phyloP scores from a whole-genome alignment of 2,797 vertebrate genomes.

The Cottoperca gobio region DNA sequence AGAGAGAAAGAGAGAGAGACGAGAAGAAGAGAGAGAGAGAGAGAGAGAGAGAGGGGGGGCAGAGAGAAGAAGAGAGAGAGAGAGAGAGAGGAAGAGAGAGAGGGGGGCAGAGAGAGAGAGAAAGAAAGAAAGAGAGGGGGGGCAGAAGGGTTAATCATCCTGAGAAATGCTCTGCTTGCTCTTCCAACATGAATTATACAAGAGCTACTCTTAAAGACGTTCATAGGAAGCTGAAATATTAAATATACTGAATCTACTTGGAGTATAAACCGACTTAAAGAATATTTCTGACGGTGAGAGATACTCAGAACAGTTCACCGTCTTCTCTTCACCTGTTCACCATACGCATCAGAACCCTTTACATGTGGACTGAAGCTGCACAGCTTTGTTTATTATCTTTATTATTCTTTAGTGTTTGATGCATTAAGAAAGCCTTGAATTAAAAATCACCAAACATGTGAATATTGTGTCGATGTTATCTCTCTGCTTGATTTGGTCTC shows the following conservation, averaged over 20 bases:
- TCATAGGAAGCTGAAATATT: neutral
- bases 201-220: neutral
- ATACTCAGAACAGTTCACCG: neutral
- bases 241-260: neutral
- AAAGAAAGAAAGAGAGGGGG: too few species aligned
- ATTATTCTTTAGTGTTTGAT: neutral
- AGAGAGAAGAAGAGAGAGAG: too few species aligned
- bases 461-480: neutral
- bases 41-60: too few species aligned
- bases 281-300: neutral
- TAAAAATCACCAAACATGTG: neutral
- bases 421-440: neutral
- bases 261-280: neutral
- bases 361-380: too few species aligned
- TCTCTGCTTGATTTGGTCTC: neutral
- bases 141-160: conserved; percentile 1
- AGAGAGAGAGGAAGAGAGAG: too few species aligned
- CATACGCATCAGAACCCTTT: too few species aligned
- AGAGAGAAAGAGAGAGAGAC: too few species aligned
- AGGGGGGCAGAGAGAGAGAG: neutral
- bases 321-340: too few species aligned
- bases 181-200: conserved; percentile 28
- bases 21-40: too few species aligned
- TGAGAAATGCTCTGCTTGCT: neutral
- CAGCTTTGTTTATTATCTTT: too few species aligned